Conservation (phyloP, 2,888 invertebrate species). For the Thera britannica region DNA sequence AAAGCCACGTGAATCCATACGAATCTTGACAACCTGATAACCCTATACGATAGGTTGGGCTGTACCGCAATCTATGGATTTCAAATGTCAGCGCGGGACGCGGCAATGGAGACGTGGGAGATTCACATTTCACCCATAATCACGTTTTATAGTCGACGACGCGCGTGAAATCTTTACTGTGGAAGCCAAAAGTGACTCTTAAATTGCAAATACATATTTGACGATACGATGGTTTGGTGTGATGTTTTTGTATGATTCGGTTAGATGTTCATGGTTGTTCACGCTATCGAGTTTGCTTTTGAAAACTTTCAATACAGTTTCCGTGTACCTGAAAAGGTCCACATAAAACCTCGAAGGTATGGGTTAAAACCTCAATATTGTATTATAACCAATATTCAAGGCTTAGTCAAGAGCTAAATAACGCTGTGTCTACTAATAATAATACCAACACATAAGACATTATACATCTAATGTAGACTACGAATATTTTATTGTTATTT, state of each 20-base stretch:
- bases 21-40: not conserved
- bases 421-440: not conserved
- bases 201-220: not conserved
- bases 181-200: constrained; percentile 3
- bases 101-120: constrained; percentile 67
- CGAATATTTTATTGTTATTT: no score
- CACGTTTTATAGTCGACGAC: constrained; percentile 34
- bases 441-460: no score
- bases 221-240: not conserved
- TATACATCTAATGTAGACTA: no score
- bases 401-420: not conserved
- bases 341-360: no score
- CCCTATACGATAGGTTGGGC: constrained; percentile 2
- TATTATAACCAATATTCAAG: no score
- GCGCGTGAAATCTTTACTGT: constrained; percentile 16
- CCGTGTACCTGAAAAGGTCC: no score
- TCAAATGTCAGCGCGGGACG: constrained; percentile 71
- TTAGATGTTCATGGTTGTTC: not conserved
- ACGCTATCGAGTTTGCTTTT: not conserved
- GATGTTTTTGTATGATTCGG: not conserved
- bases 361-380: no score
- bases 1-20: not conserved
- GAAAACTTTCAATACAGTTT: not conserved
- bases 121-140: constrained; percentile 64
- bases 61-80: constrained; percentile 43